phyloP scores from a whole-genome alignment of 2,797 vertebrate species.

The Scolopax bukidnonensis region DNA sequence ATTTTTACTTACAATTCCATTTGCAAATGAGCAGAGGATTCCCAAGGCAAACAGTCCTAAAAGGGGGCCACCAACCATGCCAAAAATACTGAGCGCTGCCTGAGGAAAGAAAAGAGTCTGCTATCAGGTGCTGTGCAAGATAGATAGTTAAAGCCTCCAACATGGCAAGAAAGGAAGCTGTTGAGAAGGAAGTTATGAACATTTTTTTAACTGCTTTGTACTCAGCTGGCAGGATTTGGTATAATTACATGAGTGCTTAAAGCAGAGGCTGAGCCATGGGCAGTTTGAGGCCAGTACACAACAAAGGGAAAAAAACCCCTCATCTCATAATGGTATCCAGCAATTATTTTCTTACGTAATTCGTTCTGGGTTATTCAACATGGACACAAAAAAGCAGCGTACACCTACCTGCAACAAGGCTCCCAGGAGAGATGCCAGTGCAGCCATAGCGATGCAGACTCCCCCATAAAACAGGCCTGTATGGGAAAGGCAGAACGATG shows the following conservation, averaged over 20 bases:
- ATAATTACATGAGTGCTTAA: neutral
- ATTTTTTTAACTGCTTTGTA: neutral
- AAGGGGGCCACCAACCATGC: slow-evolving; percentile 94
- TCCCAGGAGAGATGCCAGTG: slow-evolving; percentile 89
- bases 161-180: neutral
- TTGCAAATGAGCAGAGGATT: slow-evolving; percentile 93
- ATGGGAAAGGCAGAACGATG: neutral
- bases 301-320: neutral
- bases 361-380: neutral
- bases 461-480: slow-evolving; percentile 87
- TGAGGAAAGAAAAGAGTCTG: slow-evolving; percentile 62
- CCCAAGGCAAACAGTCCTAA: slow-evolving; percentile 93
- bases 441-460: slow-evolving; percentile 92
- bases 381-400: neutral
- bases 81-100: slow-evolving; percentile 97
- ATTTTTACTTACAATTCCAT: slow-evolving; percentile 52
- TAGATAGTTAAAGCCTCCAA: neutral
- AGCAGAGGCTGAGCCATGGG: neutral
- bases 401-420: slow-evolving; percentile 86
- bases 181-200: neutral
- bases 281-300: neutral
- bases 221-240: neutral
- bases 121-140: neutral
- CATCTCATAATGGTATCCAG: neutral
- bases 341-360: neutral